Conservation (phyloP, 2,888 invertebrate species). For the Lysandra coridon region DNA sequence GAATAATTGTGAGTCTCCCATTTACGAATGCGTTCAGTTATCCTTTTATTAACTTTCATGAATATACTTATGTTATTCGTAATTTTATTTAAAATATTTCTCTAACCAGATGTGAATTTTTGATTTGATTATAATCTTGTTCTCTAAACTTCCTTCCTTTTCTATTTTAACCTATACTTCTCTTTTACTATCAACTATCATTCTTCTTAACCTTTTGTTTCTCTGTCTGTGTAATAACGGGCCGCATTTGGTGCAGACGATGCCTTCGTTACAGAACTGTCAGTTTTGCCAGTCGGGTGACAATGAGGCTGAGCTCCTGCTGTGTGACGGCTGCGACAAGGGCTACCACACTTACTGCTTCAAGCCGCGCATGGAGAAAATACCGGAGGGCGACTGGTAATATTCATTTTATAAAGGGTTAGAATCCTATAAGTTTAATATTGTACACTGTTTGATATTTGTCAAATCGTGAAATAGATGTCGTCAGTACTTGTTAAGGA, state of each 20-base stretch:
- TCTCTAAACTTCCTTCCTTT: background rate
- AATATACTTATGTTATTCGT: no score
- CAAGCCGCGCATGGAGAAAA: constrained; percentile 96
- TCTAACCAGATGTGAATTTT: no score
- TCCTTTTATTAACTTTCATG: no score
- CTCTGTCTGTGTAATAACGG: constrained; percentile 10
- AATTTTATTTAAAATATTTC: no score
- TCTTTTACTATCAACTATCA: background rate
- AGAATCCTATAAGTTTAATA: no score
- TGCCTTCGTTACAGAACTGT: constrained; percentile 87
- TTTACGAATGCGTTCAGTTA: no score
- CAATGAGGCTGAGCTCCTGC: constrained; percentile 95
- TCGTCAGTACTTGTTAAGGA: no score
- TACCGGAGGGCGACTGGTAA: constrained; percentile 98
- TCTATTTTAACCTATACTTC: background rate
- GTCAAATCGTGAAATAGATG: no score
- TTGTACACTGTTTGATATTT: no score
- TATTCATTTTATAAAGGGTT: constrained; percentile 44
- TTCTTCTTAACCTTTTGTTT: background rate
- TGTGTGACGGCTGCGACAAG: constrained; percentile 99
- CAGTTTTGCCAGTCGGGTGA: constrained; percentile 98
- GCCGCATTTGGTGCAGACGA: constrained; percentile 29
- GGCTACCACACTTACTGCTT: constrained; percentile 99
- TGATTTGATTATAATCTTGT: no score
- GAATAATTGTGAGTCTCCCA: no score